Conservation (phyloP, 2,797 vertebrate species). For the Lepilemur septentrionalis region DNA sequence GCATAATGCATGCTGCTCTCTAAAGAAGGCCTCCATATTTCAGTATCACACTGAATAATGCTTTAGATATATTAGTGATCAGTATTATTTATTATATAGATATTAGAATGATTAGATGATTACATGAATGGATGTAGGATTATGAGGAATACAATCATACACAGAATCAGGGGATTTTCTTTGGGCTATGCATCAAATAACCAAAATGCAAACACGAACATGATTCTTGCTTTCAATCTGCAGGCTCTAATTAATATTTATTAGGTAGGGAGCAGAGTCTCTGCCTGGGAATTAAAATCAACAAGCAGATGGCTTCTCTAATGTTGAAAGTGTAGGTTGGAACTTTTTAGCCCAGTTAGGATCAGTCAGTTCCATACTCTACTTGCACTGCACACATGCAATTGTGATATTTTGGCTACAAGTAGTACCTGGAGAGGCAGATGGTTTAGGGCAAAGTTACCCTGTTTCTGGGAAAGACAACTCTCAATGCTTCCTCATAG, state of each 20-base stretch:
- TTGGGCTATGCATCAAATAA: slow-evolving; percentile 59
- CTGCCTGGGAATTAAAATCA: slow-evolving; percentile 65
- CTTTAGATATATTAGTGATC: not conserved
- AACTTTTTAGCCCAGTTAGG: slow-evolving; percentile 18
- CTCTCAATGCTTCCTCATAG: not conserved
- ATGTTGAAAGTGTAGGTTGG: slow-evolving; percentile 22
- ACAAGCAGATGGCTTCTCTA: slow-evolving; percentile 61
- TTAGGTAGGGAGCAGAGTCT: slow-evolving; percentile 51
- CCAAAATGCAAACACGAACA: slow-evolving; percentile 46
- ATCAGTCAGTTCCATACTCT: not conserved
- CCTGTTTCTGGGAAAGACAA: not conserved
- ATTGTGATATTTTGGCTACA: not conserved
- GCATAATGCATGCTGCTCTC: not conserved
- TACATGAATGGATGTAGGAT: not conserved
- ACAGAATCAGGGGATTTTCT: slow-evolving; percentile 36
- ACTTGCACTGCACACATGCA: not conserved
- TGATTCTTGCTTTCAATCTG: slow-evolving; percentile 57
- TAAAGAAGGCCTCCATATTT: not conserved
- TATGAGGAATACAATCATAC: slow-evolving; percentile 33
- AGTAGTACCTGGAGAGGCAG: not conserved
- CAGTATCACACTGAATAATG: not conserved
- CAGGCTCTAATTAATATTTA: slow-evolving; percentile 72
- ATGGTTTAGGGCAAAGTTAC: not conserved
- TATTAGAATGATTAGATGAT: slow-evolving; percentile 33
- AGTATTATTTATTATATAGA: slow-evolving; percentile 18